These are phyloP conservation scores for Synanthedon formicaeformis DNA, from an alignment of 2,888 invertebrate species.

Conservation along the genomic window DNA sequence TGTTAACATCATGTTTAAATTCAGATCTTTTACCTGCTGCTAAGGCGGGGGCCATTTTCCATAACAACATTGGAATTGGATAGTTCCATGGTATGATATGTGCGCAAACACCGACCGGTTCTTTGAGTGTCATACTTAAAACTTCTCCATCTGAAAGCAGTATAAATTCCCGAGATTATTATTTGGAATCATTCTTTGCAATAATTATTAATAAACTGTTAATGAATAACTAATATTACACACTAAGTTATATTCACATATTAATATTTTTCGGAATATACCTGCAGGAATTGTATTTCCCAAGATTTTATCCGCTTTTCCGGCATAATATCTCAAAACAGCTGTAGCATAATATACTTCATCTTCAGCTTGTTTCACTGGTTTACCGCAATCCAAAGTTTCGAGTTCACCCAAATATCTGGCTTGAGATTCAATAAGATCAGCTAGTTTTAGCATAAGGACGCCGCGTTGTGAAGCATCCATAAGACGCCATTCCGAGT, in stretches of 20 bases:
- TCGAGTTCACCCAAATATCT: conserved; percentile 86
- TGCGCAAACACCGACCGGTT: conserved; percentile 89
- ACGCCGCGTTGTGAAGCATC: conserved; percentile 84
- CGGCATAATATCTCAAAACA: conserved; percentile 86
- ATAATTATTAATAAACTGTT: too few relatives aligned
- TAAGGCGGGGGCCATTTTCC: conserved; percentile 90
- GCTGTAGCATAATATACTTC: conserved; percentile 76
- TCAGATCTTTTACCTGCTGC: conserved; percentile 62
- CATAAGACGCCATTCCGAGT: conserved; percentile 82
- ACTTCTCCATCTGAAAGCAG: conserved; percentile 76
- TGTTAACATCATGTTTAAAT: neutral
- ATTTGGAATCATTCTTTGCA: too few relatives aligned
- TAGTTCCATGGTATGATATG: conserved; percentile 97
- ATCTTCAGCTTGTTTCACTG: conserved; percentile 77
- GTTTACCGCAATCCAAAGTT: conserved; percentile 95
- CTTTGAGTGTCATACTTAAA: conserved; percentile 85
- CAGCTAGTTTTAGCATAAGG: conserved; percentile 79
- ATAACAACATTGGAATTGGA: conserved; percentile 90
- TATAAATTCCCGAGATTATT: neutral
- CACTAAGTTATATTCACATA: too few relatives aligned
- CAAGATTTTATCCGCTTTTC: conserved; percentile 91
- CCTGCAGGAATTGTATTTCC: conserved; percentile 80
- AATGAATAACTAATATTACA: too few relatives aligned
- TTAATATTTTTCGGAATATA: conserved; percentile 10
- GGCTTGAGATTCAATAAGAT: conserved; percentile 81